Percentiles rank a stretch among this genome's conserved stretches.
phyloP scores from a whole-genome alignment of 35 echinoderm and acorn worm genomes.

The Ophioderma brevispina region DNA sequence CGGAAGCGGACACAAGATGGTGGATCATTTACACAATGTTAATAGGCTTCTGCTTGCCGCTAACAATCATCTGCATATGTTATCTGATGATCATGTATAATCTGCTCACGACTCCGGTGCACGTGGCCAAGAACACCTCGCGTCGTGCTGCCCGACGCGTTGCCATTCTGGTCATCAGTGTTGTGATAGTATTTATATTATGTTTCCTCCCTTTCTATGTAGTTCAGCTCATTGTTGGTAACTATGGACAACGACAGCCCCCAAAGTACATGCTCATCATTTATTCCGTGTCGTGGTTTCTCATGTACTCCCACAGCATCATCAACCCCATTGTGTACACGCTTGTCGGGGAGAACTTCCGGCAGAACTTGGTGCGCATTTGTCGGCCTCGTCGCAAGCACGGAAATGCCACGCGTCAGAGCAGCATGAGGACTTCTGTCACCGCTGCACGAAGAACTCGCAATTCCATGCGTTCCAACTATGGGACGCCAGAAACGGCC shows the following conservation, averaged over 20 bases:
- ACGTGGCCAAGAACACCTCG: constrained; percentile 75
- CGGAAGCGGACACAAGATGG: constrained; percentile 24
- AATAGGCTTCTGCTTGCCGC: constrained; percentile 72
- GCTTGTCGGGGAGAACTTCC: constrained; percentile 87
- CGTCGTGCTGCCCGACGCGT: constrained; percentile 65
- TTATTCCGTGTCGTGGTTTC: constrained; percentile 51
- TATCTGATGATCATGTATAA: constrained; percentile 84
- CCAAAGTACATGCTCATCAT: neutral
- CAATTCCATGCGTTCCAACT: constrained; percentile 46
- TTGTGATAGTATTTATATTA: constrained; percentile 80
- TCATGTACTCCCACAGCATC: constrained; percentile 92
- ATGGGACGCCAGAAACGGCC: constrained; percentile 23
- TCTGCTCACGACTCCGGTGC: constrained; percentile 51
- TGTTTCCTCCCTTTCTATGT: constrained; percentile 87
- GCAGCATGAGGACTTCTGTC: constrained; percentile 65
- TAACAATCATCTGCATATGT: constrained; percentile 74
- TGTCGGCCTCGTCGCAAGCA: neutral
- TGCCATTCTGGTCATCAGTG: constrained; percentile 77
- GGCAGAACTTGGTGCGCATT: constrained; percentile 61
- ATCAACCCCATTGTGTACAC: constrained; percentile 94
- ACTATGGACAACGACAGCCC: neutral
- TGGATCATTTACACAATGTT: constrained; percentile 81
- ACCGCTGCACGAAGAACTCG: constrained; percentile 30
- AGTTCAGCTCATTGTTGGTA: constrained; percentile 61
- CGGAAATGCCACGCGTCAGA: constrained; percentile 32